Evolutionary conservation across 2,797 vertebrate species (phyloP).

Genomic region (Mallotus villosus): DNA sequence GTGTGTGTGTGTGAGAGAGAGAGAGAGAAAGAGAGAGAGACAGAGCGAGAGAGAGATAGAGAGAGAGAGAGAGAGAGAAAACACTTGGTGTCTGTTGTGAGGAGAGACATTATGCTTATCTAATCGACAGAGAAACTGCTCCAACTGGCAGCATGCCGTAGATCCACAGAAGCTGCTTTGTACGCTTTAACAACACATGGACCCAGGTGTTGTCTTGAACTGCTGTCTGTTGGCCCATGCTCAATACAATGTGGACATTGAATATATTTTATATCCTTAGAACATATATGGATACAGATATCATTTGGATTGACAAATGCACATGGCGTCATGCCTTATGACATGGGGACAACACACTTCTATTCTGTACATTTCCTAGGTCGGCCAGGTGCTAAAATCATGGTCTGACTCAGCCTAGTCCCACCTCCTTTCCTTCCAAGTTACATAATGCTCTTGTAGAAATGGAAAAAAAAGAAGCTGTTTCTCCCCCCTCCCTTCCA

Average conservation of each 20-base stretch:
- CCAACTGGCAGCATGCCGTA: constrained; percentile 19
- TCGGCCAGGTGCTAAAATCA: constrained; percentile 7
- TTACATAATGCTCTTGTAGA: constrained; percentile 35
- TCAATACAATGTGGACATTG: constrained; percentile 1
- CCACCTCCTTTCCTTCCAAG: constrained; percentile 31
- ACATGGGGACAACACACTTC: background rate
- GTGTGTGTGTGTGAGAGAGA: background rate
- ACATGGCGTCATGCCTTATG: no score
- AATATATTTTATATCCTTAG: background rate
- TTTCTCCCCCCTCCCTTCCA: background rate
- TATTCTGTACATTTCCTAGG: background rate
- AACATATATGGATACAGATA: background rate
- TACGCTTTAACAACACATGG: constrained; percentile 14
- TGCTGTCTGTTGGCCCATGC: background rate
- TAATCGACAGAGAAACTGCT: constrained; percentile 8
- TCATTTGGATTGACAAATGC: background rate
- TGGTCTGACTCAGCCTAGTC: constrained; percentile 12
- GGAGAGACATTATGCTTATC: constrained; percentile 10
- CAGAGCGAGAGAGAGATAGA: no score
- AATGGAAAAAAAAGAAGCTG: constrained; percentile 20
- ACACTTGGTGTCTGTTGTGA: constrained; percentile 7
- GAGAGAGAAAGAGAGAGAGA: background rate
- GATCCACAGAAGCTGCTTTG: constrained; percentile 23
- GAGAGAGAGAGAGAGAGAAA: background rate
- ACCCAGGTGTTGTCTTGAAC: background rate